Base-by-base conservation (phyloP, 2,888 invertebrate genomes). In the Himalopsyche anomala region DNA sequence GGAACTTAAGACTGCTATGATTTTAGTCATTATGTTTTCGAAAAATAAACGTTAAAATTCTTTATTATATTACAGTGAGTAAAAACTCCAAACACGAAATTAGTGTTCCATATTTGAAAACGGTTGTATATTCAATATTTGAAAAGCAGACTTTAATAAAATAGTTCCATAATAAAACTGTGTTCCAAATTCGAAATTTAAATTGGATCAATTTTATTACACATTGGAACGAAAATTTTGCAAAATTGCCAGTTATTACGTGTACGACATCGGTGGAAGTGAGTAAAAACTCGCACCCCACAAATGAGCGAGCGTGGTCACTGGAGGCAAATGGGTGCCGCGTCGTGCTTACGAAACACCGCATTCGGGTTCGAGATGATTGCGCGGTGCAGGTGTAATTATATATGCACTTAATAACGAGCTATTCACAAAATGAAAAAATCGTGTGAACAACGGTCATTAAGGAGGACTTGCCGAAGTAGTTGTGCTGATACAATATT, bases 351-450 rank as follows among this genome's bases (percentile, higher is more conserved):
- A 74, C 38, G 80, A 51, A 80, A 80, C 80, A 19, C 51, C 45
- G 38, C 51, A 42, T n/a, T n/a, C 80, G 28, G 28, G 42, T 42
- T 69, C 56, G 84, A 81, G 80, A 74, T 81, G 55, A 81, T 81
- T 80, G 36, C 74, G 36, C 74, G 56, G 62, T 81, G 81, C 81
- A 81, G 45, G 81, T 84, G 84, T 84, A 84, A 84, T 84, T 84
- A 84, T 81, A 36, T 74, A 84, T 81, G 84, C 84, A 84, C 84
- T 84, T 84, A 84, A 84, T 84, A 84, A 81, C 84, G 81, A 84
- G 15, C 74, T 28, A 74, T 84, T 80, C 81, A 56, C 81, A 81
- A 69, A 84, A 54, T 62, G 51, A 62, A 80, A 62, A 84, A 84
- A 80, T 42, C 62, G 83, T 55, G 80, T 80, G 80, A 80, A 80